phyloP scores from a whole-genome alignment of 2,797 vertebrate genomes.

The Aldrovandia affinis region DNA sequence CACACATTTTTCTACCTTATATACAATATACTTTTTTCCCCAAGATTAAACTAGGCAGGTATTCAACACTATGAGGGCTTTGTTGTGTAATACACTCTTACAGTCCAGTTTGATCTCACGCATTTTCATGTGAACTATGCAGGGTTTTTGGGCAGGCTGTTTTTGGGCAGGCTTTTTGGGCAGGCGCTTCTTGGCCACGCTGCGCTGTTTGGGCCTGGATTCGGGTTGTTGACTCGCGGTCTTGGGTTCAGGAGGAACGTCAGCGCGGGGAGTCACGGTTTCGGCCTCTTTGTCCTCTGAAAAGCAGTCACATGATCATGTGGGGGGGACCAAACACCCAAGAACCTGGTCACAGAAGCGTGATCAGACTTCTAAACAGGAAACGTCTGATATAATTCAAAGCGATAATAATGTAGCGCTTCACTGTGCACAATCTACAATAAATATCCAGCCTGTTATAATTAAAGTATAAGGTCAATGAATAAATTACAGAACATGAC shows the following conservation, averaged over 20 bases:
- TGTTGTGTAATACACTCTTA: neutral
- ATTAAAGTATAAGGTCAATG: neutral
- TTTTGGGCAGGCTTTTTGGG: too few relatives aligned
- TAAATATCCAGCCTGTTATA: neutral
- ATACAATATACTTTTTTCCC: neutral
- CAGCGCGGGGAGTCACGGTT: slow-evolving; percentile 45
- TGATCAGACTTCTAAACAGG: neutral
- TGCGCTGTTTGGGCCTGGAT: slow-evolving; percentile 48
- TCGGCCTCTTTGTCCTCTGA: slow-evolving; percentile 51
- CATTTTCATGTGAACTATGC: neutral
- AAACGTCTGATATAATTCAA: neutral
- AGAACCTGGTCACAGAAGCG: neutral
- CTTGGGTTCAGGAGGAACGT: slow-evolving; percentile 49
- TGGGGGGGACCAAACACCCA: neutral
- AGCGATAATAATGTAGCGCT: neutral
- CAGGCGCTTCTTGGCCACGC: slow-evolving; percentile 61
- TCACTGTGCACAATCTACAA: neutral
- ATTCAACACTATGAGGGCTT: neutral
- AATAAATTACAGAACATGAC: neutral
- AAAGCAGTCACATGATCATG: slow-evolving; percentile 36
- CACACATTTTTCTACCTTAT: neutral
- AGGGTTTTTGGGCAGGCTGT: slow-evolving; percentile 1
- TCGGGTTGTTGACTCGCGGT: slow-evolving; percentile 40
- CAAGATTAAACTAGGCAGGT: neutral
- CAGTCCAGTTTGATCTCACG: neutral